Percentiles rank a stretch among this genome's conserved stretches.
phyloP scores from a whole-genome alignment of 1,140 invertebrate species.

The Cepaea nemoralis region DNA sequence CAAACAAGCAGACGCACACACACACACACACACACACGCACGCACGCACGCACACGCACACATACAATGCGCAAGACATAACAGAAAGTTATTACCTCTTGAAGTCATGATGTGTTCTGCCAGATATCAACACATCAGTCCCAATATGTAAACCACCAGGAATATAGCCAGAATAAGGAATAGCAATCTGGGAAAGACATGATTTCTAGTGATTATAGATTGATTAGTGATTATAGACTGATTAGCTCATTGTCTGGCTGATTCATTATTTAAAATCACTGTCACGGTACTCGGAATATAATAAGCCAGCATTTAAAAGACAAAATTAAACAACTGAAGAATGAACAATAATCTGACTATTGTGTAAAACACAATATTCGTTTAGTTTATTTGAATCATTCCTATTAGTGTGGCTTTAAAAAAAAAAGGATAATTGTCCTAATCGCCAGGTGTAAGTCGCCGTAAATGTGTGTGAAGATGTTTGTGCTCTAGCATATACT shows the following conservation, averaged over 20 bases:
- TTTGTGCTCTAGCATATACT: no score
- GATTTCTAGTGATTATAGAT: neutral
- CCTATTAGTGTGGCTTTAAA: no score
- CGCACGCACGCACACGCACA: no score
- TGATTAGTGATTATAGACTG: neutral
- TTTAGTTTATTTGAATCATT: no score
- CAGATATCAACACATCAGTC: slow-evolving; percentile 36
- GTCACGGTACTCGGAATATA: neutral
- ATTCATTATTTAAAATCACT: neutral
- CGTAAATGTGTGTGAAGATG: no score
- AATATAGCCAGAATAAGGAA: slow-evolving; percentile 34
- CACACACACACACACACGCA: no score
- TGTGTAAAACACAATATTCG: neutral
- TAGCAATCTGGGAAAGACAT: slow-evolving; percentile 8
- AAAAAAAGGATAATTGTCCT: no score
- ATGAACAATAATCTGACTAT: neutral
- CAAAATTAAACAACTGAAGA: neutral
- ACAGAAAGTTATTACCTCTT: slow-evolving; percentile 28
- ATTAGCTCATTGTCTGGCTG: neutral
- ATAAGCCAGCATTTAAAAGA: neutral
- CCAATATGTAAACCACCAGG: slow-evolving; percentile 22
- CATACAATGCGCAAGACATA: no score
- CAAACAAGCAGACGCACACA: no score
- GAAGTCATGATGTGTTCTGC: slow-evolving; percentile 11
- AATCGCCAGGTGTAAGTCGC: no score